Evolutionary conservation across 1,140 invertebrate species (phyloP), one percentile per base, ranked within the genome.

Genomic region (Sinonovacula constricta): DNA sequence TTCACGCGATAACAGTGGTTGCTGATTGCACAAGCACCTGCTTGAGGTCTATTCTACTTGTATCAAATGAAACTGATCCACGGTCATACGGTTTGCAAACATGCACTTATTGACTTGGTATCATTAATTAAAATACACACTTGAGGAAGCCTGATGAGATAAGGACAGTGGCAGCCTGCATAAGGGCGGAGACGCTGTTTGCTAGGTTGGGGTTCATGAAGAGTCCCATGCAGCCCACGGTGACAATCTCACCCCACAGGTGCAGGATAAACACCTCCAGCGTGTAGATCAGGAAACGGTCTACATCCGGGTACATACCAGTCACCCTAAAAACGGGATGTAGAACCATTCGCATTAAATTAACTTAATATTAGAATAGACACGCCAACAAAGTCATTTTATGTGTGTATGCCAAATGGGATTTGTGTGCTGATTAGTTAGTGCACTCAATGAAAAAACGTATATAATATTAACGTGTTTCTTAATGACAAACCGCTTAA

Each of bases 121-220:
- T n/a, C n/a, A n/a, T n/a, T n/a, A n/a, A n/a, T n/a, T n/a, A n/a
- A n/a, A n/a, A n/a, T n/a, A n/a, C n/a, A n/a, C 59, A 78, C 75
- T 69, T 78, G 10, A 78, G n/a, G 30, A 69, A 63, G 24, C 75
- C 75, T 0, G 75, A 78, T 15, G 75, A 51, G 28, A 78, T 70
- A n/a, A 78, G 31, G 10, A 63, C 66, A 18, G 53, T 14, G 3
- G 66, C 75, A 15, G 75, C 26, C 31, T 78, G 75, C 0, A 78
- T 4, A 10, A 78, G 56, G 14, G 66, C 75, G 1, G 75, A 30
- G 22, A 70, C 24, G 36, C 75, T 69, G 22, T 78, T 67, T 2
- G 75, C 66, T 0, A 78, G 28, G 33, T 63, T 69, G 5, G 56
- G 30, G 22, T 78, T 70, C 75, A 78, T 69, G 39, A 78, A 68